Evolutionary conservation across 2,113 vertebrate species (phyloP), one percentile per base, ranked within the genome.

Genomic region (Sakesphorus luctuosus): DNA sequence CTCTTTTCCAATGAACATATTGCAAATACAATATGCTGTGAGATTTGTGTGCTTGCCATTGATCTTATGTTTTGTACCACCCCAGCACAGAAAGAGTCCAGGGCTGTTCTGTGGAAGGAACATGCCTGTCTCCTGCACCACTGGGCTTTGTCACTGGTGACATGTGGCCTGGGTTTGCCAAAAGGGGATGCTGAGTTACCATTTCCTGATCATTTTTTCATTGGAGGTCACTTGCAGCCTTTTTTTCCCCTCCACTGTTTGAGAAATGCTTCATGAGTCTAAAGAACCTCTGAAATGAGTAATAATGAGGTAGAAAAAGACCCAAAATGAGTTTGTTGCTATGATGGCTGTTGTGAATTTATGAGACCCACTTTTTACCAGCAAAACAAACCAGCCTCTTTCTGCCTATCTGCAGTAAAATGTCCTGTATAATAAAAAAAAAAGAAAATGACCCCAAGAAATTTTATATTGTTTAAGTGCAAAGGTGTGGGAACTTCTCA

Each of bases 291-390:
- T 46, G 43, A 93, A 93, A 81, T 80, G 44, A 81, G 50, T 92
- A 84, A 62, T 72, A 55, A 92, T 83, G 63, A 92, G 55, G 65
- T 63, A 50, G 59, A 58, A 52, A 86, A 71, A 78, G 69, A 83
- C 90, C 46, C 46, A 71, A 77, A 95, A 92, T 26, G 40, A 84
- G 75, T 72, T 63, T 88, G 59, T 93, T 94, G 40, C 25, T 7
- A 21, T n/a, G 79, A 74, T 92, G 67, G 86, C 68, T 89, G 59
- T 46, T 88, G 77, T 88, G 94, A 96, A 94, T 92, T 88, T 93
- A 38, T 38, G 94, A 81, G 72, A 76, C 50, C 71, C 44, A 35
- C 75, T 94, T 93, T 49, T 59, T 94, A 59, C 71, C 55, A 76
- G 72, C 46, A 74, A 90, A 95, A 95, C 68, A 93, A 96, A 88